Evolutionary conservation across 1,140 invertebrate genomes (phyloP), one percentile per base, ranked within the genome.

Genomic region (Eumaeus atala): DNA sequence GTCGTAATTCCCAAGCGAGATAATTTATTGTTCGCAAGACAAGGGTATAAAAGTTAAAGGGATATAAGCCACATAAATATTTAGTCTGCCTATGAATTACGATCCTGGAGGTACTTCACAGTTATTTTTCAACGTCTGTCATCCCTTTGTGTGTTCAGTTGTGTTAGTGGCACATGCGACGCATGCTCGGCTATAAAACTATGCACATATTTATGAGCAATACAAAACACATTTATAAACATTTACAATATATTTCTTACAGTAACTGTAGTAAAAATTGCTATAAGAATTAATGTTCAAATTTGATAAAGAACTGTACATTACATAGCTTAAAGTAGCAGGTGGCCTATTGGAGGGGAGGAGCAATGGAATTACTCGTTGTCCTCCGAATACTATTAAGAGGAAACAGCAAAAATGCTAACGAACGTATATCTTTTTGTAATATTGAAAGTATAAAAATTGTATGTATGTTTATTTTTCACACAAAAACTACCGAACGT

Each of bases 81-180:
- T 80, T 75, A 79, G 66, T 66, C 59, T 54, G 57, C 67, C 74
- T 77, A 76, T 75, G 71, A 75, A 72, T 72, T 71, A 75, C 66
- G 62, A 61, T 63, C 66, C 56, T 59, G 63, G 57, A 48, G 62
- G 66, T 64, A 66, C 63, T 67, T 64, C 52, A 71, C 64, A 64
- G 63, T 70, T 76, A 77, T 79, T 79, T 79, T 82, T 79, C 74
- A 82, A 74, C 69, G 76, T 82, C 78, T 67, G 58, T 73, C 66
- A 67, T 52, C 66, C 61, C 59, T 61, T 64, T 65, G 61, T 65
- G 61, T 57, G 62, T 61, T 70, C 59, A 62, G 62, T 61, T 64
- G 61, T 64, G 48, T 56, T 62, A 57, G 62, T 62, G 62, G 62
- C 66, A 56, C 59, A 69, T 56, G 59, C 21, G 66, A 62, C 68